phyloP scores from a whole-genome alignment of 2,888 invertebrate genomes.

The Melolontha melolontha region DNA sequence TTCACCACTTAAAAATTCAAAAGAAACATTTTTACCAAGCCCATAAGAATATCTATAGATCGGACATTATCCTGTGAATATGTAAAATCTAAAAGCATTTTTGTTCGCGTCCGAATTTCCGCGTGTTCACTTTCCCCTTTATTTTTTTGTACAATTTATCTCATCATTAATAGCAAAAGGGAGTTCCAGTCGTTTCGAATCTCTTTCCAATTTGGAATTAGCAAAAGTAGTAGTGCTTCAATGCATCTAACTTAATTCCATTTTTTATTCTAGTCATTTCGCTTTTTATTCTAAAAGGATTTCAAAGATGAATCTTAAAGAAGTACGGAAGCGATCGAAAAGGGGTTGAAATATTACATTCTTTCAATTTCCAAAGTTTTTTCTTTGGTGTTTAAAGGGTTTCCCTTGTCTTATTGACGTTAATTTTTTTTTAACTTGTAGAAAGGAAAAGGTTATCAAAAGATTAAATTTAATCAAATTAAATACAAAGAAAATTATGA shows the following conservation, averaged over 20 bases:
- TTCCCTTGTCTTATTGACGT: neutral
- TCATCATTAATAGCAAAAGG: slow-evolving; percentile 25
- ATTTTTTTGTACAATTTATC: slow-evolving; percentile 45
- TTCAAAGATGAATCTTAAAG: too few relatives aligned
- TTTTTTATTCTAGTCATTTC: too few relatives aligned
- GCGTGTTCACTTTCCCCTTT: slow-evolving; percentile 51
- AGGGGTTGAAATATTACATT: slow-evolving; percentile 6
- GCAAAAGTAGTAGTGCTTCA: too few relatives aligned
- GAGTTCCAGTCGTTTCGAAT: neutral
- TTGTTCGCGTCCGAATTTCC: too few relatives aligned
- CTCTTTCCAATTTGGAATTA: neutral
- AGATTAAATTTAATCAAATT: too few relatives aligned
- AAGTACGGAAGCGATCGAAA: neutral
- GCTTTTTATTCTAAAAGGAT: too few relatives aligned
- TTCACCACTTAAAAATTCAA: slow-evolving; percentile 60
- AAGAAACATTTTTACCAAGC: slow-evolving; percentile 52
- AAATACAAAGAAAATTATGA: neutral
- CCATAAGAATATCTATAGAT: slow-evolving; percentile 36
- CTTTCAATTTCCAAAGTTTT: slow-evolving; percentile 7
- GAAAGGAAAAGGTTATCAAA: too few relatives aligned
- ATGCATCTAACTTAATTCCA: too few relatives aligned
- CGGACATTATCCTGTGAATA: neutral
- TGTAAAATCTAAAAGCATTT: slow-evolving; percentile 53
- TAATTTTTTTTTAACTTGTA: too few relatives aligned
- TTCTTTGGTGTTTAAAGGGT: neutral